phyloP scores from a whole-genome alignment of 2,113 vertebrate genomes.

The Platysteira castanea region DNA sequence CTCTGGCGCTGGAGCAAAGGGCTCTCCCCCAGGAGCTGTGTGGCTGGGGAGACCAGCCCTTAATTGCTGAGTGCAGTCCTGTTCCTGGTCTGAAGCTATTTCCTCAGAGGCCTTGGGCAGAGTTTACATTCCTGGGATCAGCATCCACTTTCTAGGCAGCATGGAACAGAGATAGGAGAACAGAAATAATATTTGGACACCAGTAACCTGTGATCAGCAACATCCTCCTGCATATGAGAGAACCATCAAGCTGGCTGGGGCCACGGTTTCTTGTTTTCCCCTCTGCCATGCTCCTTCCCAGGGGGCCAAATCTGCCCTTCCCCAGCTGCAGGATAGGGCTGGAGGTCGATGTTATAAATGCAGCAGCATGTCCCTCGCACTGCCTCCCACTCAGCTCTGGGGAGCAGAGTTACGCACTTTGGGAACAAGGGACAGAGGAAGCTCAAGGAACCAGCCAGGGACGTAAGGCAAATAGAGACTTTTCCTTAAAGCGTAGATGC shows the following conservation, averaged over 20 bases:
- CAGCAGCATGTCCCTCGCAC: not conserved
- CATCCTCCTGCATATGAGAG: conserved; percentile 37
- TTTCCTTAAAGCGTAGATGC: not conserved
- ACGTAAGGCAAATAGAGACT: not conserved
- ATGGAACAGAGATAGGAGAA: conserved; percentile 40
- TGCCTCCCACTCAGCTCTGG: not conserved
- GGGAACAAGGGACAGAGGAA: not conserved
- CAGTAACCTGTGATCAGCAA: conserved; percentile 62
- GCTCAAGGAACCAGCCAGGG: not conserved
- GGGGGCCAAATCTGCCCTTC: not conserved
- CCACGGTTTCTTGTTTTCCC: not conserved
- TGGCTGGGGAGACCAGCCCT: conserved; percentile 39
- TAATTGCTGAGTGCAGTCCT: conserved; percentile 14
- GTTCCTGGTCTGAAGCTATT: conserved; percentile 41
- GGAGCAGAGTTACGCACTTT: not conserved
- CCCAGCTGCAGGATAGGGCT: not conserved
- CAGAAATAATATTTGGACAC: conserved; percentile 55
- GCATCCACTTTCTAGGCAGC: conserved; percentile 60
- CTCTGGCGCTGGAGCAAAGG: conserved; percentile 51
- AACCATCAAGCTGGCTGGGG: conserved; percentile 1
- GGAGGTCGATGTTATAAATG: conserved; percentile 16
- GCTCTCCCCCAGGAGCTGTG: conserved; percentile 11
- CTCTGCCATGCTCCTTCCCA: not conserved
- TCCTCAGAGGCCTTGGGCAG: conserved; percentile 52
- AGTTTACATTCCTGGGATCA: conserved; percentile 67